A percentile compares a stretch with the other conserved stretches of the same genome.
Conservation (phyloP, 1,140 invertebrate genomes). For the Zophobas atratus region DNA sequence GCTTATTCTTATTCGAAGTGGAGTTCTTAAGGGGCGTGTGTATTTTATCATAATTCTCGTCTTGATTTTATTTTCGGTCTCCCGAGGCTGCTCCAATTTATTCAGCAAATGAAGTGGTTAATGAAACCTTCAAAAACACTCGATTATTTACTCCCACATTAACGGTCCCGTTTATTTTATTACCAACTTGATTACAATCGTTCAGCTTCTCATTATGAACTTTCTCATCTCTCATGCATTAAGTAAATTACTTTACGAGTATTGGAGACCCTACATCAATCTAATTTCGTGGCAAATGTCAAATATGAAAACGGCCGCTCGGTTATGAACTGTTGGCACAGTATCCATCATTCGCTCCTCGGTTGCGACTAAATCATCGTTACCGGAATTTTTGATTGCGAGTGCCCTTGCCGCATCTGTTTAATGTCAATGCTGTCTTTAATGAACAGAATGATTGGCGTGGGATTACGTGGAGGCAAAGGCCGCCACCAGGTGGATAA, state of each 20-base stretch:
- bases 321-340: constrained; percentile 7
- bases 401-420: not conserved
- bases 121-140: constrained; percentile 53
- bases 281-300: constrained; percentile 31
- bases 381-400: not conserved
- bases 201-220: constrained; percentile 14
- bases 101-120: constrained; percentile 60
- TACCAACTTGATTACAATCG: constrained; percentile 36
- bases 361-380: constrained; percentile 14
- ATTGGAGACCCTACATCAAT: constrained; percentile 11
- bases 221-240: constrained; percentile 35
- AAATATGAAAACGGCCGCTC: not conserved
- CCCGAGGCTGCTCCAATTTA: constrained; percentile 53
- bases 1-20: constrained; percentile 50
- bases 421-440: constrained; percentile 36
- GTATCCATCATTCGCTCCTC: constrained; percentile 20
- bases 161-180: constrained; percentile 42
- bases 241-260: constrained; percentile 31
- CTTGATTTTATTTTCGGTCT: constrained; percentile 53
- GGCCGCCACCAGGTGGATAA: constrained; percentile 50
- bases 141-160: constrained; percentile 45
- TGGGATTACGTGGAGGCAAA: constrained; percentile 39
- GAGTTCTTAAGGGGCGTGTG: constrained; percentile 52
- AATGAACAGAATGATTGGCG: constrained; percentile 48
- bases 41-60: constrained; percentile 49